phyloP scores from a whole-genome alignment of 2,113 vertebrate genomes.

The Muntiacus reevesi region DNA sequence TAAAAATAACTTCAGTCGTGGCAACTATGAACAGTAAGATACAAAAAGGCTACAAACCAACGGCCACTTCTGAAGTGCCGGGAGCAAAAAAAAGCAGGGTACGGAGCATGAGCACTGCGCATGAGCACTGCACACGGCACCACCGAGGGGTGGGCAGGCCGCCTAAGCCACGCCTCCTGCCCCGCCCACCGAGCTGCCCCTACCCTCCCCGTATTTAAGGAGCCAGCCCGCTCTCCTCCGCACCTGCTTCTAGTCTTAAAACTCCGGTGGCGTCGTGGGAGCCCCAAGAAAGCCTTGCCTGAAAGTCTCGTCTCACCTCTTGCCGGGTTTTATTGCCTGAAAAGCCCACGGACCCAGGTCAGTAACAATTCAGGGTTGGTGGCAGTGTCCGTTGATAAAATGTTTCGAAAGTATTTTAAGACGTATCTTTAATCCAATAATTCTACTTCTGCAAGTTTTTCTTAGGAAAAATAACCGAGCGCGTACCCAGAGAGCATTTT shows the following conservation, averaged over 20 bases:
- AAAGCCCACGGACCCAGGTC: not conserved
- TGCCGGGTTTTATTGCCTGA: not conserved
- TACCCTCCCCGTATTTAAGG: not conserved
- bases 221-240: not conserved
- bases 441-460: not conserved
- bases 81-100: not conserved
- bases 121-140: not conserved
- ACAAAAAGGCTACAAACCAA: not conserved
- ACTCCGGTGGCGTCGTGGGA: rapidly evolving
- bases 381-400: not conserved
- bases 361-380: not conserved
- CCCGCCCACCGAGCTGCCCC: not conserved
- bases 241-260: not conserved
- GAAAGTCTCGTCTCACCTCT: too few species aligned
- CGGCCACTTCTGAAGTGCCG: not conserved
- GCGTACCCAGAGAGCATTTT: not conserved
- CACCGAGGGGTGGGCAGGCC: not conserved
- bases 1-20: not conserved
- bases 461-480: not conserved
- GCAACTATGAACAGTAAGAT: not conserved
- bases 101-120: not conserved
- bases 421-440: not conserved
- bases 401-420: not conserved
- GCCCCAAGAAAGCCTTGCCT: not conserved
- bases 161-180: not conserved